These are phyloP conservation scores for Folsomia manolachei DNA, from an alignment of 2,888 invertebrate genomes.

Conservation along the genomic window DNA sequence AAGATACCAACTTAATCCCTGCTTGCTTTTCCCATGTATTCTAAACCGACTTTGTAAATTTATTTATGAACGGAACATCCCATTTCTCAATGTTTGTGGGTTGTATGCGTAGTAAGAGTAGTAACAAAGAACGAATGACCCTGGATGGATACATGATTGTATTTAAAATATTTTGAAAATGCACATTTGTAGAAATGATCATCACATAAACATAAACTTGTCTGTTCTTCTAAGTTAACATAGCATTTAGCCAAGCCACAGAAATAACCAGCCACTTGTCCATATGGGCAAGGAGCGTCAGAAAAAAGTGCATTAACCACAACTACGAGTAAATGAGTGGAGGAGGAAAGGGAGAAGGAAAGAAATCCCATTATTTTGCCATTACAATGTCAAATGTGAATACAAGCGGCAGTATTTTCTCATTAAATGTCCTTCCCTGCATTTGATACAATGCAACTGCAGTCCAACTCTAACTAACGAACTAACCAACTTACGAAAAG, in stretches of 20 bases:
- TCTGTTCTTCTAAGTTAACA: background rate
- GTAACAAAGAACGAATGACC: no score
- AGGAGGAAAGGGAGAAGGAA: conserved; percentile 2
- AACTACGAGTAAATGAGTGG: background rate
- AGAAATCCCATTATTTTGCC: conserved; percentile 15
- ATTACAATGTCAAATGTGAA: conserved; percentile 20
- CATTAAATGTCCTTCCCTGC: background rate
- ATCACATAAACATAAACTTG: background rate
- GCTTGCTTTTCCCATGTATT: background rate
- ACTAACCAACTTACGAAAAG: background rate
- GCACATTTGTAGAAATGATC: background rate
- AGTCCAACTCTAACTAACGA: no score
- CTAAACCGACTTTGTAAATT: background rate
- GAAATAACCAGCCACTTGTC: background rate
- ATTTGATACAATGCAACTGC: background rate
- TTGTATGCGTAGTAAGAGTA: no score
- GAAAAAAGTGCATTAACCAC: background rate
- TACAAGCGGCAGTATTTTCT: conserved; percentile 9
- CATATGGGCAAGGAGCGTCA: background rate
- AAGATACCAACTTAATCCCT: background rate
- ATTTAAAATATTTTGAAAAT: background rate
- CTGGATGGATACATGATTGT: no score
- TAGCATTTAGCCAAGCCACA: background rate
- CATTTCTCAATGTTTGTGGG: background rate
- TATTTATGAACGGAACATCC: background rate